Evolutionary conservation across 2,888 invertebrate genomes (phyloP), one percentile per base, ranked within the genome.

Genomic region (Mimachlamys varia): DNA sequence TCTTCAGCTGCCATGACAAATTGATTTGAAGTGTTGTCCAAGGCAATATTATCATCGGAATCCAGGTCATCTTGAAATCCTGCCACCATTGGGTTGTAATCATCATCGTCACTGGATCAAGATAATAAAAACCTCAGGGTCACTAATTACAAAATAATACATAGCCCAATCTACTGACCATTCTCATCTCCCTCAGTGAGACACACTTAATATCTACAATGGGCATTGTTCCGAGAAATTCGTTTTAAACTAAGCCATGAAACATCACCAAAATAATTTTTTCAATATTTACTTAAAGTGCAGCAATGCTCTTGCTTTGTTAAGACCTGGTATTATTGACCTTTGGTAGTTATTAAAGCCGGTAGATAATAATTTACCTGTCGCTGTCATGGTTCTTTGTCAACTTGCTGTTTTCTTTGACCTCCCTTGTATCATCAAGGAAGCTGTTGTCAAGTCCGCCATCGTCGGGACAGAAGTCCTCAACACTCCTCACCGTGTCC

Each of bases 61-160:
- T 98, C 98, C 88, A 98, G 97, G 96, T 99, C 98, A 96, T 99
- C 98, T 96, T 98, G 98, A 93, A 98, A 98, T 89, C 98, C 98
- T 49, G 98, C 98, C 0, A 99, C 97, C 96, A 97, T 95, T 7
- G 96, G 96, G 92, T 97, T 97, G 22, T 93, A 95, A 13, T 94
- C 94, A n/a, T 95, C 95, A 38, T 96, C 96, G 91, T 95, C 95
- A 92, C 93, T 93, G 88, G 44, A 91, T 87, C 76, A 19, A 88
- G 62, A 89, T 22, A 15, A 87, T 55, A 22, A 88, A 58, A 37
- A 15, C 27, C 44, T 44, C 3, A 44, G 44, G 44, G 76, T 13
- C 19, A 76, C 27, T 27, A 76, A 3, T 44, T 7, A 44, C 44
- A 76, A 22, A 17, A 62, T 22, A 53, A 53, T 53, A 53, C 53